Percentiles rank a stretch among this genome's conserved stretches.
These are phyloP conservation scores for Deroptyus accipitrinus DNA, from an alignment of 2,113 vertebrate genomes.

Conservation along the genomic window DNA sequence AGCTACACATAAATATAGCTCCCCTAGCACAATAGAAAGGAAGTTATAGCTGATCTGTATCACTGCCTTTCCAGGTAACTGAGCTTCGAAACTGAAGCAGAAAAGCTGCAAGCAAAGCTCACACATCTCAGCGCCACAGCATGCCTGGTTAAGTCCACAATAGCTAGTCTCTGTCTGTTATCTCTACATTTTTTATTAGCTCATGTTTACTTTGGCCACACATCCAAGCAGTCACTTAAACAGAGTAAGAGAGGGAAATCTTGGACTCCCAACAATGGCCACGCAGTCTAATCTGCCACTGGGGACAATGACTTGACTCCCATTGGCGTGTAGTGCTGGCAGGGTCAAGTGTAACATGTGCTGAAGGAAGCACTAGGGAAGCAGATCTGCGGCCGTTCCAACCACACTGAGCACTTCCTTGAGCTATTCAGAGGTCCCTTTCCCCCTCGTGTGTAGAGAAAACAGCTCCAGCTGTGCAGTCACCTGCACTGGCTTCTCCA, in stretches of 20 bases:
- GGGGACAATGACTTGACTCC: conserved; percentile 50
- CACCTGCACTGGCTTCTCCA: conserved; percentile 22
- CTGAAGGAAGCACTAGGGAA: conserved; percentile 61
- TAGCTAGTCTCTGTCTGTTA: not conserved
- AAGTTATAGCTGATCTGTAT: not conserved
- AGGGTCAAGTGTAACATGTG: conserved; percentile 37
- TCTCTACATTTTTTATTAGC: conserved; percentile 37
- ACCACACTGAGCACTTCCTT: conserved; percentile 31
- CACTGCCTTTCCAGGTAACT: not conserved
- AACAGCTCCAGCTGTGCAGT: conserved; percentile 26
- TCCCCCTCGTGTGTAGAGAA: not conserved
- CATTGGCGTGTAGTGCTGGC: not conserved
- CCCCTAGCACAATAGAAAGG: not conserved
- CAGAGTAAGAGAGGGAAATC: conserved; percentile 49
- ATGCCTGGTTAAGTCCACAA: not conserved
- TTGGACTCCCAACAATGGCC: conserved; percentile 56
- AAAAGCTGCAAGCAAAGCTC: not conserved
- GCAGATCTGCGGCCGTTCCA: not conserved
- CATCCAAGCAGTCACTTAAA: conserved; percentile 27
- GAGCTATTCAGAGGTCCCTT: conserved; percentile 39
- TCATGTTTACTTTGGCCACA: conserved; percentile 53
- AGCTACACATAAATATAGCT: not conserved
- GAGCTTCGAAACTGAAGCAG: not conserved
- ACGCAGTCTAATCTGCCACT: conserved; percentile 42
- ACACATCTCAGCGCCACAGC: not conserved